Evolutionary conservation across 2,888 invertebrate species (phyloP).

Genomic region (Griposia aprilina): DNA sequence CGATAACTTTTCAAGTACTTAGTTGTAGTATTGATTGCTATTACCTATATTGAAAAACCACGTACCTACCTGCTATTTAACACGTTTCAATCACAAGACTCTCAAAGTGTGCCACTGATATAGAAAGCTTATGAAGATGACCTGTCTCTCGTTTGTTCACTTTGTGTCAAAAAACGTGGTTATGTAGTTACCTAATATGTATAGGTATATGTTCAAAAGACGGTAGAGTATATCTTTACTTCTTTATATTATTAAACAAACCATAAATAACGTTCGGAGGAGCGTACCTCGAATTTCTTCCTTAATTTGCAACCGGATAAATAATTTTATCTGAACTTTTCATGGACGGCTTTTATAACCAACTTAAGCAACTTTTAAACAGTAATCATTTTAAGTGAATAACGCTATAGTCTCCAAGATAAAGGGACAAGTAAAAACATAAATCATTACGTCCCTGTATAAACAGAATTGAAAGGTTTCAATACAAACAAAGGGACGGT

Average conservation of each 20-base stretch:
- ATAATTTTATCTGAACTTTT: slow-evolving; percentile 57
- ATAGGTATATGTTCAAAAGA: background rate
- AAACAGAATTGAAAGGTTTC: slow-evolving; percentile 53
- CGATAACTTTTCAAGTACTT: background rate
- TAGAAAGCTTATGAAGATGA: too few species aligned
- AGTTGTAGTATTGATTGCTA: background rate
- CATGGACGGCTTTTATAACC: slow-evolving; percentile 63
- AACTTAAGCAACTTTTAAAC: slow-evolving; percentile 61
- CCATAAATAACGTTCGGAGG: slow-evolving; percentile 37
- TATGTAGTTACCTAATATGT: background rate
- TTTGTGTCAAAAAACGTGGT: background rate
- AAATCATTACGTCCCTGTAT: slow-evolving; percentile 63
- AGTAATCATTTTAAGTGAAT: slow-evolving; percentile 56
- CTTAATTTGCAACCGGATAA: slow-evolving; percentile 46
- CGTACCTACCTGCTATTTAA: background rate
- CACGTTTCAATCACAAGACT: background rate
- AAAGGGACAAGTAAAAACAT: slow-evolving; percentile 65
- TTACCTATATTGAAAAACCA: background rate
- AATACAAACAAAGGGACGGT: slow-evolving; percentile 45
- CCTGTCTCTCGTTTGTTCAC: background rate
- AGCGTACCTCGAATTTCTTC: slow-evolving; percentile 33
- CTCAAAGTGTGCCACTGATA: background rate
- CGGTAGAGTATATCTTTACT: slow-evolving; percentile 1
- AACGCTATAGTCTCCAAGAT: slow-evolving; percentile 40
- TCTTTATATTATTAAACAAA: slow-evolving; percentile 34